Evolutionary conservation across 2,113 vertebrate species (phyloP), one percentile per base, ranked within the genome.

Genomic region (Oreochromis spilurus): DNA sequence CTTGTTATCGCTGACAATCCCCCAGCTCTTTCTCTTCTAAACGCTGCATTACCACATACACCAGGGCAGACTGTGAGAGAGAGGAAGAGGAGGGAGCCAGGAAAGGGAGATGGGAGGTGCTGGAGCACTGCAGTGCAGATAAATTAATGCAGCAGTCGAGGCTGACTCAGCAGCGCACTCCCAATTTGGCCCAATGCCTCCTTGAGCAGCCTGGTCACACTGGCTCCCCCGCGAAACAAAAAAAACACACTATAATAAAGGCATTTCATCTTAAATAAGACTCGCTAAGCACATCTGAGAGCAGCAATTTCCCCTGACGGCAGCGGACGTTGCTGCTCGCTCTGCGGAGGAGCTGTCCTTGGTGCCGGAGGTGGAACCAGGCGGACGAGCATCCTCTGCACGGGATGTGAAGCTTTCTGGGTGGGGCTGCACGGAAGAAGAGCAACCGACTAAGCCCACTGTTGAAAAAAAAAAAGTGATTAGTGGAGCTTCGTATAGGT

Each of bases 51-150:
- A 65, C 81, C 54, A 43, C 87, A 87, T 50, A 77, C 85, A 85
- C 3, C 81, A 38, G 93, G 84, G 86, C 84, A 93, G 87, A 81
- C 87, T 91, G 87, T 91, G 89, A 31, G 82, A 88, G 91, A 38
- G 34, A 3, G 38, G 58, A 13, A 65, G 60, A 65, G 34, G 60
- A 65, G 83, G 12, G 40, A 83, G 87, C 52, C 79, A 77, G 79
- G 92, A 86, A 57, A 29, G 60, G 80, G 86, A 84, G 36, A 60
- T 83, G 92, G 94, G 94, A 94, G 95, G 96, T 94, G 93, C 31
- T 48, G 89, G 93, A 94, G 94, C 94, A 96, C 96, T 96, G 96
- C 96, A 97, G 95, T 97, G 96, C 96, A 97, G 96, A 96, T 96
- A 96, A 96, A 97, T 96, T 85, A 96, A 96, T 96, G 96, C 96